These are phyloP conservation scores for Leuciscus waleckii DNA, from an alignment of 2,797 vertebrate species.

Conservation along the genomic window DNA sequence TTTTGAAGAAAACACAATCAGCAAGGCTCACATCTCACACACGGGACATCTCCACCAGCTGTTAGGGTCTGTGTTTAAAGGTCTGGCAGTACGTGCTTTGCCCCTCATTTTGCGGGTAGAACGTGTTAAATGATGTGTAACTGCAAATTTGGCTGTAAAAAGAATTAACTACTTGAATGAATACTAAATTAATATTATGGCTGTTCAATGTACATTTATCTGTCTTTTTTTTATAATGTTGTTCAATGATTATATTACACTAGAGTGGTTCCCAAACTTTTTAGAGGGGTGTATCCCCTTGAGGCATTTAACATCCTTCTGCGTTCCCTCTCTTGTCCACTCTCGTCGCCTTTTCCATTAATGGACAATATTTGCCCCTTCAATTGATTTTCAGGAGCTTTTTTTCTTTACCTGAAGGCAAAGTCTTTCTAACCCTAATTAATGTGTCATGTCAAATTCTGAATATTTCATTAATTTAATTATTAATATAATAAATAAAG, in stretches of 20 bases:
- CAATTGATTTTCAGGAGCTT: neutral
- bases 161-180: conserved; percentile 13
- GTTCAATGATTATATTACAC: neutral
- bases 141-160: conserved; percentile 38
- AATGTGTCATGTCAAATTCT: neutral
- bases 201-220: neutral
- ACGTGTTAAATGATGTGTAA: conserved; percentile 52
- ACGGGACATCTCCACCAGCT: neutral
- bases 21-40: conserved; percentile 28
- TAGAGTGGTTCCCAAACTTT: neutral
- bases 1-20: conserved; percentile 69
- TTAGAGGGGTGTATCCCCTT: neutral
- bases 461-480: neutral
- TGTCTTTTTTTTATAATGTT: neutral
- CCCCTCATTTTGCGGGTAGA: conserved; percentile 60
- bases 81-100: conserved; percentile 65
- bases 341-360: neutral
- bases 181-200: neutral
- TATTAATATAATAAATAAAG: neutral
- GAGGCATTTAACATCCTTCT: neutral
- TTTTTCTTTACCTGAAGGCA: neutral
- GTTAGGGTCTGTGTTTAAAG: neutral
- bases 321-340: no score
- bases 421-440: neutral
- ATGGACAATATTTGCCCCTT: neutral